Conservation (phyloP, 2,797 vertebrate species). For the Dallia pectoralis region DNA sequence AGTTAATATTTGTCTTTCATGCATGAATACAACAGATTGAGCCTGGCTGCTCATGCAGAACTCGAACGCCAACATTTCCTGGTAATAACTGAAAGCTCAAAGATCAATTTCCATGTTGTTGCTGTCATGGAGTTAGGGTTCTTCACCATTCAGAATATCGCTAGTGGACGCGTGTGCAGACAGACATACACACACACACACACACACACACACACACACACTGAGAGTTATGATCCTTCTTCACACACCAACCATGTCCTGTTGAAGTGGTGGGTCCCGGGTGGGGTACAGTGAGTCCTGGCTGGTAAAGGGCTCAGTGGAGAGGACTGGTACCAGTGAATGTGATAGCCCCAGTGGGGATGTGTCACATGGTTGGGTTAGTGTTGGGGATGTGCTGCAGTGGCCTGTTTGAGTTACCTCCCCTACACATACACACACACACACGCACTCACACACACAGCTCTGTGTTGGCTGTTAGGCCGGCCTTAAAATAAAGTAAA, state of each 20-base stretch:
- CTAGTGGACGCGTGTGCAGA: neutral
- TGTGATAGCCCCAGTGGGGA: constrained; percentile 47
- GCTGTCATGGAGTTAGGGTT: neutral
- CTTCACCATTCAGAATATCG: neutral
- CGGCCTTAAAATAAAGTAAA: constrained; percentile 73
- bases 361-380: constrained; percentile 35
- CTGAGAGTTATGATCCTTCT: too few species aligned
- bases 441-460: constrained; percentile 11
- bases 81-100: neutral
- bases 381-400: constrained; percentile 18
- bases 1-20: neutral
- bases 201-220: neutral
- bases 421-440: constrained; percentile 46
- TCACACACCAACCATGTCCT: neutral
- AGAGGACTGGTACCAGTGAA: neutral
- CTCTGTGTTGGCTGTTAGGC: constrained; percentile 75
- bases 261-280: constrained; percentile 21
- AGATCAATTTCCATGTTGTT: neutral
- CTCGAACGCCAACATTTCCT: neutral
- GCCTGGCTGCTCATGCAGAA: neutral
- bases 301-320: constrained; percentile 30
- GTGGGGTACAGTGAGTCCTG: constrained; percentile 36
- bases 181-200: neutral
- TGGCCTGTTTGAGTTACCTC: constrained; percentile 55
- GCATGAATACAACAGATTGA: neutral